Evolutionary conservation across 2,113 vertebrate species (phyloP), one percentile per base, ranked within the genome.

Genomic region (Tyto alba): DNA sequence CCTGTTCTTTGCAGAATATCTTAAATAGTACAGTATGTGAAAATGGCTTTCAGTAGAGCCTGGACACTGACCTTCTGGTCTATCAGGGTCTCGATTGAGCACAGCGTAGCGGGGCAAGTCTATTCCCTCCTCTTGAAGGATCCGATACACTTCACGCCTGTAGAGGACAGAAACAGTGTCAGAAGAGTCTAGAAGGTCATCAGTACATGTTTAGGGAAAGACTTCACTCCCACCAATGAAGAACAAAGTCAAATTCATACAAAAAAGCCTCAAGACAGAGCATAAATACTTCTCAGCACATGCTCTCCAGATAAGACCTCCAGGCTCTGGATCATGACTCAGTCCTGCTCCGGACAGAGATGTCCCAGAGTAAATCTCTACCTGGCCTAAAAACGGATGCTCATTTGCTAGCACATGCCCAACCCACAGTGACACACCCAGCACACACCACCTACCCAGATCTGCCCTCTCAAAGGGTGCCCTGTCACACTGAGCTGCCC

Each of bases 91-190:
- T 43, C 99, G 98, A 95, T 99, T 99, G 90, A 99, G 98, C 87
- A 99, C 99, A 75, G 99, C 99, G 22, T 99, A 99, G 84, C 99
- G 99, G 22, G 99, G 99, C 53, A 99, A 97, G 96, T 99, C 99
- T 55, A 99, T 99, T 41, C 99, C 99, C 52, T 99, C 99, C 59
- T 99, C 99, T 88, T 99, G 99, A 79, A 99, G 98, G 96, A 99
- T 99, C 55, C 99, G 99, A 97, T 99, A 99, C 45, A 99, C 99
- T 95, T 99, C 99, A 90, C 99, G 98, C 98, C 99, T 99, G 96
- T 8, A 77, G 77, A 90, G 84, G 67, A 96, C 41, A 92, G 16
- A 69, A 81, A 41, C 10, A 26, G 29, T 5, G 40, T 30, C 63
- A 81, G 64, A 68, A 76, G 25, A 62, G 16, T 19, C 30, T n/a